phyloP scores from a whole-genome alignment of 2,113 vertebrate species.

The Tetraodon nigroviridis region DNA sequence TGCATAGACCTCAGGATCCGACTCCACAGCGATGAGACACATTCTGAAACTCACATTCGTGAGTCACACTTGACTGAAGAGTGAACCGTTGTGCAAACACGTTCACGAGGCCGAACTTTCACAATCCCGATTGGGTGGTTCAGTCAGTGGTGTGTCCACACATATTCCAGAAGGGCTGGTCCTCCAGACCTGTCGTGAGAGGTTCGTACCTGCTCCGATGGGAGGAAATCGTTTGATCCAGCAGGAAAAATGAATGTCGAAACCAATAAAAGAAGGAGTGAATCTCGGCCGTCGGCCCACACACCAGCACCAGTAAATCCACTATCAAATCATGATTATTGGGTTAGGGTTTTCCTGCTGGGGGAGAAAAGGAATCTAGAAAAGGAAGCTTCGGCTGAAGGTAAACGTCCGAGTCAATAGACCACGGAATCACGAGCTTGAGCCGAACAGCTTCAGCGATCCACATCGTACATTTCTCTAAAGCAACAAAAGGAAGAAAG shows the following conservation, averaged over 20 bases:
- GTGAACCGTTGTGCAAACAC: not conserved
- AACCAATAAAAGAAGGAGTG: slow-evolving; percentile 9
- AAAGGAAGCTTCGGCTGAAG: too few species aligned
- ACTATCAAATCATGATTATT: too few species aligned
- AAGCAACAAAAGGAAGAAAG: too few species aligned
- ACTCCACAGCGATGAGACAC: slow-evolving; percentile 1
- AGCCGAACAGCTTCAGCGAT: too few species aligned
- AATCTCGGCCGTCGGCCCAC: slow-evolving; percentile 10
- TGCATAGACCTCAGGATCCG: not conserved
- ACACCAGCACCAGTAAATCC: not conserved
- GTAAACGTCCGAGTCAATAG: too few species aligned
- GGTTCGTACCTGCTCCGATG: slow-evolving; percentile 1
- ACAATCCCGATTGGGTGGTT: not conserved
- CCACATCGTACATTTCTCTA: too few species aligned
- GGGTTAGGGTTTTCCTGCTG: too few species aligned
- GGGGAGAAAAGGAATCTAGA: too few species aligned
- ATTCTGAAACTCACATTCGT: not conserved
- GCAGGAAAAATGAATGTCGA: slow-evolving; percentile 5
- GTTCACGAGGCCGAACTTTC: not conserved
- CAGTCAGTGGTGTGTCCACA: not conserved
- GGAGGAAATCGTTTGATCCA: slow-evolving; percentile 1
- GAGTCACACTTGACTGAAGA: slow-evolving; percentile 10
- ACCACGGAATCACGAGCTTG: too few species aligned
- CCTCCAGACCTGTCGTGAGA: not conserved
- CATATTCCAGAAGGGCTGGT: not conserved